These are phyloP conservation scores for Phacellophora camtschatica DNA, from an alignment of 30 jellyfish, hydroid and myxozoan species.

Conservation along the genomic window DNA sequence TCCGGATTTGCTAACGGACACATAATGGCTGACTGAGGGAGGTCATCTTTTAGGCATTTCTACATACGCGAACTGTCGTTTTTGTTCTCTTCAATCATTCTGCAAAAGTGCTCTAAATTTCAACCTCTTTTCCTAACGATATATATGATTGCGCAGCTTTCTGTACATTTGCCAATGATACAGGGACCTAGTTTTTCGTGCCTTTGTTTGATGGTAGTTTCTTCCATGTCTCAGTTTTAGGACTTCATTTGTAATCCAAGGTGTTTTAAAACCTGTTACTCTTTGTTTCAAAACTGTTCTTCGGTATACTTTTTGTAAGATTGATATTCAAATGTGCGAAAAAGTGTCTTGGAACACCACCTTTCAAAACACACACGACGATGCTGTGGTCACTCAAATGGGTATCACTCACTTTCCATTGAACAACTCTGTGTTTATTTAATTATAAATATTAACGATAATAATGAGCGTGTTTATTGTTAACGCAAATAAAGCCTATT, in stretches of 20 bases:
- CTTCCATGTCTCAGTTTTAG: conserved; percentile 75
- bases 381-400: conserved; percentile 71
- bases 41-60: conserved; percentile 55
- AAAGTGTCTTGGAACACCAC: conserved; percentile 72
- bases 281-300: conserved; percentile 64
- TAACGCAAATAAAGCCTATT: conserved; percentile 37
- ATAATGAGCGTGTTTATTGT: no score
- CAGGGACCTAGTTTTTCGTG: conserved; percentile 67
- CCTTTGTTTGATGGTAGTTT: conserved; percentile 76
- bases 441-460: no score
- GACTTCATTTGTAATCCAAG: conserved; percentile 71
- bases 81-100: conserved; percentile 55
- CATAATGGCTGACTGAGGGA: conserved; percentile 55
- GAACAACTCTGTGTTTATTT: conserved; percentile 71
- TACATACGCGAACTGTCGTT: conserved; percentile 58
- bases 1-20: conserved; percentile 51
- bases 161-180: conserved; percentile 77
- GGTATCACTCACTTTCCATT: conserved; percentile 58
- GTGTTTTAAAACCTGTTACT: conserved; percentile 62
- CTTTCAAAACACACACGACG: conserved; percentile 68
- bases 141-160: conserved; percentile 46
- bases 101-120: conserved; percentile 61
- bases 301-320: conserved; percentile 61
- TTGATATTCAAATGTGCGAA: conserved; percentile 55
- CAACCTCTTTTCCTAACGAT: conserved; percentile 19